phyloP scores from a whole-genome alignment of 2,113 vertebrate genomes.

The Accipiter cooperii region DNA sequence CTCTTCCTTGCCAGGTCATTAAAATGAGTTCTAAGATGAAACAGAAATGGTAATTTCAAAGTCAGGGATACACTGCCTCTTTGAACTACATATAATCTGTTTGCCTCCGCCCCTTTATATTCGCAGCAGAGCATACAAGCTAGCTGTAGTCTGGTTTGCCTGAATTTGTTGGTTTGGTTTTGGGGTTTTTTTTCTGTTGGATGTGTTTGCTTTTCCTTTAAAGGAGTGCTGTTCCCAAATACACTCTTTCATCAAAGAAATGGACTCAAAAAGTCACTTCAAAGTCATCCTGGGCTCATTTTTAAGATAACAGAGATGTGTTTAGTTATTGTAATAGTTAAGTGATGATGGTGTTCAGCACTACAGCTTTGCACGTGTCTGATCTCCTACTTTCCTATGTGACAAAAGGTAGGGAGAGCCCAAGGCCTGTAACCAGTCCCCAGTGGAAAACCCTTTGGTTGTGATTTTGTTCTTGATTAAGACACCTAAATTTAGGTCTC shows the following conservation, averaged over 20 bases:
- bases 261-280: background rate
- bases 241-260: background rate
- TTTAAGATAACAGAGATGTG: background rate
- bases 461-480: background rate
- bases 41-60: conserved; percentile 43
- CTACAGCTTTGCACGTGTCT: background rate
- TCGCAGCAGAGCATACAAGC: background rate
- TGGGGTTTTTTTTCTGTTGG: background rate
- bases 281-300: background rate
- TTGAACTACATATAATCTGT: conserved; percentile 27
- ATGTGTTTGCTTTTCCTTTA: background rate
- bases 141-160: background rate
- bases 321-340: background rate
- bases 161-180: background rate
- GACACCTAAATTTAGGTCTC: background rate
- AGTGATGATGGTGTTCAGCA: background rate
- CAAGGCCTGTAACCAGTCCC: background rate
- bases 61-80: background rate
- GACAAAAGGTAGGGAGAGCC: background rate
- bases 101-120: background rate
- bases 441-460: background rate
- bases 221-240: background rate
- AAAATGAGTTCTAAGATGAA: conserved; percentile 47
- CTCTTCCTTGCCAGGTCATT: background rate
- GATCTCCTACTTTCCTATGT: background rate